Conservation (phyloP, 1,140 invertebrate genomes). For the Drosophila fuyamai region DNA sequence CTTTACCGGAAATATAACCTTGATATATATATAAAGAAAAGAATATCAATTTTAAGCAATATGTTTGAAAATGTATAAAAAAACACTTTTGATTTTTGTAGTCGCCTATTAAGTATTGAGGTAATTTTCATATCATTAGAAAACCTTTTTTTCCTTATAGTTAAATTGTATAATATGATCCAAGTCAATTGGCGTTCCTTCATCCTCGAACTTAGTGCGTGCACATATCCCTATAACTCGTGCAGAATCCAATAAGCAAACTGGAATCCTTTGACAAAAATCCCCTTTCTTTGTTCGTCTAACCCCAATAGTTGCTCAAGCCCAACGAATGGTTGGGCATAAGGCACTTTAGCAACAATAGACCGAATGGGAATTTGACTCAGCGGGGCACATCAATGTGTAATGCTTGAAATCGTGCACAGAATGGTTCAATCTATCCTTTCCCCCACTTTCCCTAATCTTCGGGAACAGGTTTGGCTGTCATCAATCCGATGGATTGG, state of each 20-base stretch:
- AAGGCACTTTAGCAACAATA: slow-evolving; percentile 43
- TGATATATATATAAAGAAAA: too few species aligned
- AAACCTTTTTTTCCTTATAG: not conserved
- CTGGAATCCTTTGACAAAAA: slow-evolving; percentile 1
- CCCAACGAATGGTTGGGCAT: slow-evolving; percentile 35
- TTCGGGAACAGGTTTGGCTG: slow-evolving; percentile 26
- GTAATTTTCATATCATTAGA: not conserved
- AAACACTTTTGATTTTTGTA: too few species aligned
- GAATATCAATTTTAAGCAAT: too few species aligned
- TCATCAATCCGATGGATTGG: slow-evolving; percentile 33
- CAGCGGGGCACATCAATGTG: slow-evolving; percentile 30
- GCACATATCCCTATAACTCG: not conserved
- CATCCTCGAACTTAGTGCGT: not conserved
- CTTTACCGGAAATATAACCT: too few species aligned
- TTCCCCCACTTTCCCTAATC: slow-evolving; percentile 11
- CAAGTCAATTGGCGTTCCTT: not conserved
- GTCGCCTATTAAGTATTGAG: too few species aligned
- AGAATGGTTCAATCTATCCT: slow-evolving; percentile 14
- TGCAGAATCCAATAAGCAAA: slow-evolving; percentile 4
- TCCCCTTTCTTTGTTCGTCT: slow-evolving; percentile 5
- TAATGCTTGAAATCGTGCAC: slow-evolving; percentile 39
- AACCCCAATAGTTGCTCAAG: slow-evolving; percentile 32
- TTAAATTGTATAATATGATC: not conserved
- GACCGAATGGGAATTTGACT: slow-evolving; percentile 16
- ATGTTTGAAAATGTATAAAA: too few species aligned